These are phyloP conservation scores for Cebidichthys violaceus DNA, from an alignment of 2,113 vertebrate genomes.

Conservation along the genomic window DNA sequence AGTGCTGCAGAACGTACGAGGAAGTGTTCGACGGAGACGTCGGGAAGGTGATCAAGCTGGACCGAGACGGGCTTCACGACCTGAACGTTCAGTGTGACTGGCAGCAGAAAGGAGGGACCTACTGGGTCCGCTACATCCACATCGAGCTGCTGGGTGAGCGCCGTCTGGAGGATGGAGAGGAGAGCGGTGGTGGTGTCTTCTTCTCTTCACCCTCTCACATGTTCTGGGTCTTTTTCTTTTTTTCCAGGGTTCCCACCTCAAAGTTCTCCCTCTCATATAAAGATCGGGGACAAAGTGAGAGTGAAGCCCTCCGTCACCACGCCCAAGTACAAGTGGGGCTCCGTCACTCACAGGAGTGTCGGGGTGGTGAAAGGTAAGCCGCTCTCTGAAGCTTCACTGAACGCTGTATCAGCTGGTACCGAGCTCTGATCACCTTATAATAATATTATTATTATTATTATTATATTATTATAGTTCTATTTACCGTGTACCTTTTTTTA, in stretches of 20 bases:
- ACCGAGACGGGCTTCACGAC: slow-evolving; percentile 96
- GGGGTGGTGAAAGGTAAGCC: slow-evolving; percentile 94
- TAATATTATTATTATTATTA: no score
- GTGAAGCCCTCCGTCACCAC: slow-evolving; percentile 95
- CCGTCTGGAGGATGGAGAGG: not conserved
- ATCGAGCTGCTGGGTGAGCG: slow-evolving; percentile 92
- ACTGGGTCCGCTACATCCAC: slow-evolving; percentile 99
- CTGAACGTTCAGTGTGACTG: slow-evolving; percentile 98
- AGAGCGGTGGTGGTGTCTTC: not conserved
- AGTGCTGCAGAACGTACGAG: slow-evolving; percentile 97
- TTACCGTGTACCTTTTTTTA: no score
- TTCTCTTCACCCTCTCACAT: not conserved
- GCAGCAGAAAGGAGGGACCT: slow-evolving; percentile 98
- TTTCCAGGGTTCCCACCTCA: slow-evolving; percentile 93
- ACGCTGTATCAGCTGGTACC: no score
- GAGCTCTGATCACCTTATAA: not conserved
- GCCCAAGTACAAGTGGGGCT: slow-evolving; percentile 99
- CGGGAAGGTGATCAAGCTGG: slow-evolving; percentile 98
- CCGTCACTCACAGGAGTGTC: slow-evolving; percentile 96
- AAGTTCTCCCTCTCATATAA: slow-evolving; percentile 96
- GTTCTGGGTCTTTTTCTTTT: not conserved
- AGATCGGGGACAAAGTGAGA: slow-evolving; percentile 98
- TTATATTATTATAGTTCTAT: no score
- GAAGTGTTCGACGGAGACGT: slow-evolving; percentile 97
- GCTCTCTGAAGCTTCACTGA: not conserved